Base-by-base conservation (phyloP, 2,113 vertebrate genomes). In the Okapia johnstoni region DNA sequence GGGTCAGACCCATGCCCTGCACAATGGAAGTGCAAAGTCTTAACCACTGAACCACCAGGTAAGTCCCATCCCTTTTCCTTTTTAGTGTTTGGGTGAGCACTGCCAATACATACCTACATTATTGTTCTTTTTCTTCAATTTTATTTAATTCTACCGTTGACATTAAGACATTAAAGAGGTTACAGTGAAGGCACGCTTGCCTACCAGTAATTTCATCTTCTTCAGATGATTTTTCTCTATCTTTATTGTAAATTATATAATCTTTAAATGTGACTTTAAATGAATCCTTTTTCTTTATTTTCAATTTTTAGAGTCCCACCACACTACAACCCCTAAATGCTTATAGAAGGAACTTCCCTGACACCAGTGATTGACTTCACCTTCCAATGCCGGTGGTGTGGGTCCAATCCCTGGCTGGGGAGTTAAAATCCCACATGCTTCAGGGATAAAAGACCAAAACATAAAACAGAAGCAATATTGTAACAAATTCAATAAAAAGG, bases 191-290 rank as follows among this genome's bases (percentile, higher is more conserved):
- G 10, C 17, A 87, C 70, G 48, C 57, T 83, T 84, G 28, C 14
- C 50, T 84, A 57, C 3, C 60, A 61, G 17, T n/a, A 91, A 95
- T 40, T 76, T 30, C n/a, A 54, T 63, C 61, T 73, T 83, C 79
- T 84, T 55, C 58, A 50, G 92, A 36, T 76, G 63, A 60, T 90
- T 79, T 87, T 87, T 84, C 6, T 14, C 13, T 84, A 70, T 1
- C 21, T 92, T 93, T 63, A 83, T 76, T 61, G 7, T 76, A 96
- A 90, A 30, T 76, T 83, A 81, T 43, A 13, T 83, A 12, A 61
- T 89, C 93, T 93, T 89, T 60, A 97, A 97, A 61, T 85, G 28
- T 58, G 33, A 84, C 19, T 86, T 7, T 70, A 95, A 36, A 63
- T 87, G 17, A 87, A 36, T 81, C 63, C 73, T 46, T 83, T 85